Evolutionary conservation across 35 echinoderm and acorn worm genomes (phyloP).

Genomic region (Hemicentrotus pulcherrimus): DNA sequence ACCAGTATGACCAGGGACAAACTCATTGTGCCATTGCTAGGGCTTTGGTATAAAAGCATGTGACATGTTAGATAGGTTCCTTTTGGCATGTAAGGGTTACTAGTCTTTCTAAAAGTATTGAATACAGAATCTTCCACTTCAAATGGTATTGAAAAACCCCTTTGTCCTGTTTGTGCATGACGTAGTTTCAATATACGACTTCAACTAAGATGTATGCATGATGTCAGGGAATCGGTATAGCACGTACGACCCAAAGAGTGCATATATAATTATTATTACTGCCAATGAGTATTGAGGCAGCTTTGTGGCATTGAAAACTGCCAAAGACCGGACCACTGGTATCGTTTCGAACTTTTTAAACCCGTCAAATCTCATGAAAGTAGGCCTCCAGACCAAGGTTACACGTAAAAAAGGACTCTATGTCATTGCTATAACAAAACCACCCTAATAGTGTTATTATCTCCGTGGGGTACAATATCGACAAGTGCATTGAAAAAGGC

Average conservation of each 20-base stretch:
- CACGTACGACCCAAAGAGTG: background rate
- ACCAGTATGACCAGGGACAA: no score
- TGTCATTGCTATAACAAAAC: background rate
- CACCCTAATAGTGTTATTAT: background rate
- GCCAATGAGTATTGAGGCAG: background rate
- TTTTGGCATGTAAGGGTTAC: no score
- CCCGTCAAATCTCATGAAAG: background rate
- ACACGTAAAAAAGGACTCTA: background rate
- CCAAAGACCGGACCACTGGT: background rate
- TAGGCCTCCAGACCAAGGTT: background rate
- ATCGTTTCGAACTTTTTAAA: constrained; percentile 37
- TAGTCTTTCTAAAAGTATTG: no score
- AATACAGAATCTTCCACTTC: no score
- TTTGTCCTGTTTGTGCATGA: no score
- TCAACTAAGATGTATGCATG: no score
- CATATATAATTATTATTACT: background rate
- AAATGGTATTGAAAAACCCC: no score
- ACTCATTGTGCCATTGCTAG: no score
- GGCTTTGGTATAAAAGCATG: no score
- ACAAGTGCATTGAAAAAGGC: background rate
- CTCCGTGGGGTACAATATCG: constrained; percentile 15
- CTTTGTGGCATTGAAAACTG: constrained; percentile 31
- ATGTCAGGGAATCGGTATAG: no score
- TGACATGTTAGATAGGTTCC: no score
- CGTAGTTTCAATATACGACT: no score